These are phyloP conservation scores for Mythimna vitellina DNA, from an alignment of 2,888 invertebrate genomes.

Conservation along the genomic window DNA sequence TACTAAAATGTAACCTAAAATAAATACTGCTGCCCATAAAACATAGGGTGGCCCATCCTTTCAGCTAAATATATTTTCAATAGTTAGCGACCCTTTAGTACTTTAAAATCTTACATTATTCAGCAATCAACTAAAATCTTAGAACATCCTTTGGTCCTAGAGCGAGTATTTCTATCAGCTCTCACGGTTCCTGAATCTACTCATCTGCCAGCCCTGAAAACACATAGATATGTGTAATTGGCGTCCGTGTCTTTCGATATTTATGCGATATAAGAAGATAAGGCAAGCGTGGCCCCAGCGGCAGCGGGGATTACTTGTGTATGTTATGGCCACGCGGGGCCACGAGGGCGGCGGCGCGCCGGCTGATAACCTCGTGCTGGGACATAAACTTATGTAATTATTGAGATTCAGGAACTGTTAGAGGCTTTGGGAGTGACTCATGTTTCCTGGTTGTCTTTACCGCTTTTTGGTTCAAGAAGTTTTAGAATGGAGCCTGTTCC, in stretches of 20 bases:
- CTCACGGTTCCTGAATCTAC: background rate
- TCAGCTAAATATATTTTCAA: too few relatives aligned
- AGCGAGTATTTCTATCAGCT: background rate
- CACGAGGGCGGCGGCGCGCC: conserved; percentile 40
- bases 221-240: conserved; percentile 64
- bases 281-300: conserved; percentile 38
- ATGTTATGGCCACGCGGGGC: conserved; percentile 54
- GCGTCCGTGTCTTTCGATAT: conserved; percentile 64
- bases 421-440: conserved; percentile 35
- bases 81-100: background rate
- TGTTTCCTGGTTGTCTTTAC: conserved; percentile 30
- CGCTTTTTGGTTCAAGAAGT: conserved; percentile 17
- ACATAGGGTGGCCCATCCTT: too few relatives aligned
- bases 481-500: background rate
- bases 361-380: conserved; percentile 45
- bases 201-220: conserved; percentile 57
- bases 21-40: too few relatives aligned
- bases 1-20: too few relatives aligned
- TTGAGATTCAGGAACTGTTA: conserved; percentile 47
- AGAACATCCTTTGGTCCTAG: too few relatives aligned
- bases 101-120: background rate
- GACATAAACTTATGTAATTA: conserved; percentile 60
- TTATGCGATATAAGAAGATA: conserved; percentile 65
- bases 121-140: background rate
- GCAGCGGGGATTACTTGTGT: conserved; percentile 51